Base-by-base conservation (phyloP, 1,140 invertebrate genomes). In the Fopius arisanus region DNA sequence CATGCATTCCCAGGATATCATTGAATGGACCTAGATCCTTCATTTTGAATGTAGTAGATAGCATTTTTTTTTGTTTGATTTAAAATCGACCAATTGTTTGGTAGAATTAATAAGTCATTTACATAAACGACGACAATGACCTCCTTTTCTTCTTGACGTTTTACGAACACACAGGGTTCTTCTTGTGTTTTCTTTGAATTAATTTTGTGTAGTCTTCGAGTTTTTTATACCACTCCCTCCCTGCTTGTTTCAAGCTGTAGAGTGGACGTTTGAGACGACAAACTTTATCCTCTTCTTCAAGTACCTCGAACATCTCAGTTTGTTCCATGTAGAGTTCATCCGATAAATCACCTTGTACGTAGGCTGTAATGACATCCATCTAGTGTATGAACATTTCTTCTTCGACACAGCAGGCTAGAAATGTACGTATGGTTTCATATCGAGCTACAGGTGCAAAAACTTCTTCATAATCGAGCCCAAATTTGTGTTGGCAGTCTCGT, bases 221-320 rank as follows among this genome's bases (percentile, higher is more conserved):
- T 65, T 72, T 75, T 26, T 81, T 73, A 72, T 87, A 81, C 86
- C 87, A 89, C 4, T 72, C 76, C 41, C 82, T 70, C n/a, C 83
- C 80, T 12, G 84, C 78, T 72, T 89, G 87, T 71, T 88, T 86
- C 6, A 89, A 67, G 2, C 83, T 85, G 77, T 89, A 89, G 7
- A 89, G 23, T 9, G 79, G 78, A 75, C 83, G 87, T 48, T 81
- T 82, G 9, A 88, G 54, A 54, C 70, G 77, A 12, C 74, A 85
- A 67, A 80, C 78, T 75, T 72, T 74, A 43, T 67, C 14, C 51
- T 19, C 68, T 51, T 67, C 76, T 2, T 12, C 40, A 43, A n/a
- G 40, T n/a, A 43, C n/a, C 73, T 79, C 75, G 67, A 82, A 85
- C 4, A 83, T 82, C 75, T 82, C 74, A 48, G 86, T 86, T 68